phyloP scores from a whole-genome alignment of 2,113 vertebrate species.

The Caloenas nicobarica region DNA sequence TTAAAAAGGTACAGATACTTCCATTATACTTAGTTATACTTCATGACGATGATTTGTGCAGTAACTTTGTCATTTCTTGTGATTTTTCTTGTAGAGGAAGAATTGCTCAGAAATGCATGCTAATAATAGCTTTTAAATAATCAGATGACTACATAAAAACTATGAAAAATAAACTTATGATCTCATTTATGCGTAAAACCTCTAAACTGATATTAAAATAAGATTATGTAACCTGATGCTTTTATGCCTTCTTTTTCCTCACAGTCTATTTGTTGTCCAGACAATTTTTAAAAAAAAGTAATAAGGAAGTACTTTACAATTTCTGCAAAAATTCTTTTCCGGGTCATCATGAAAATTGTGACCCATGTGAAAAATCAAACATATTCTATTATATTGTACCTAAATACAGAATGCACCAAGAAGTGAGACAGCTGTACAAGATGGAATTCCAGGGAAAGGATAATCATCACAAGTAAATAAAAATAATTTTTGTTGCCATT shows the following conservation, averaged over 20 bases:
- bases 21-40: neutral
- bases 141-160: neutral
- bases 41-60: neutral
- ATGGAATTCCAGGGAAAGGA: neutral
- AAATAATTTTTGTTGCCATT: neutral
- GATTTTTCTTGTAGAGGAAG: neutral
- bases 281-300: fast-evolving
- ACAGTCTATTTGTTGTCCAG: neutral
- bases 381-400: neutral
- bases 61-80: neutral
- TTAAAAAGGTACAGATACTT: neutral
- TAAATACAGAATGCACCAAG: neutral
- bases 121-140: neutral
- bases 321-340: neutral
- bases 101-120: neutral
- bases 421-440: neutral
- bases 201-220: neutral
- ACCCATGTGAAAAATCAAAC: neutral
- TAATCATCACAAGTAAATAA: neutral
- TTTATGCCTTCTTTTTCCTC: neutral
- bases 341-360: neutral
- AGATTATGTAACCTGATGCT: neutral
- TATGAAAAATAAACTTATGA: neutral
- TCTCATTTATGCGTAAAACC: neutral
- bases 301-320: neutral